Base-by-base conservation (phyloP, 2,113 vertebrate species). In the Hoplias malabaricus region DNA sequence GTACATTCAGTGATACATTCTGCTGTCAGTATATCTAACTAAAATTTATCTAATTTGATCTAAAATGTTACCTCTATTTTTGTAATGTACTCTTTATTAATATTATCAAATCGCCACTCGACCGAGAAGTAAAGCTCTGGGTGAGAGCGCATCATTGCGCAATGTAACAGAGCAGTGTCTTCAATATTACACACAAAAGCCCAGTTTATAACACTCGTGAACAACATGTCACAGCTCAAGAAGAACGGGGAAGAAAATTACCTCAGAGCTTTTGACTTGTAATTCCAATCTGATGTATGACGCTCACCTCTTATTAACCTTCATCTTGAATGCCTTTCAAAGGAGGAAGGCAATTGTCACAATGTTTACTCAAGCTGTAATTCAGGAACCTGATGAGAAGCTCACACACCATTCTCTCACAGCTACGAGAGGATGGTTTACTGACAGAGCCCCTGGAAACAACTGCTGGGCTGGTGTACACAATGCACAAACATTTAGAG, bases 331-430 rank as follows among this genome's bases (percentile, higher is more conserved):
- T 48, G 29, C 11, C 42, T 34, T 62, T 73, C 38, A 73, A 59
- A 46, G 31, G n/a, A 19, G 19, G 19, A 61, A 73, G 23, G 33
- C 19, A 61, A 6, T 61, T 46, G 40, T 46, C 38, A 73, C n/a
- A 46, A 72, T 59, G 56, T 61, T 73, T 73, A 61, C 4, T 46
- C 38, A 61, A 62, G 57, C 42, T 65, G 31, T 27, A 65, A 38
- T 65, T 53, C 23, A 25, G 23, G 29, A 59, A 38, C 50, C 36
- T 54, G 42, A 25, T 42, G 11, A 50, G 31, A 65, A 53, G 11
- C 21, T 34, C 38, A 19, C 11, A 61, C 14, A 19, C 16, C 12
- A 31, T 5, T 48, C 46, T 48, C 46, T 48, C 40, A 13, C 3
- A n/a, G 54, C 36, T 42, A 46, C 11, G n/a, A 9, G 16, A 75